Percentiles rank a stretch among this genome's conserved stretches.
Evolutionary conservation across 53 echinoderm and acorn worm species (phyloP).

Genomic region (Arbacia lixula): DNA sequence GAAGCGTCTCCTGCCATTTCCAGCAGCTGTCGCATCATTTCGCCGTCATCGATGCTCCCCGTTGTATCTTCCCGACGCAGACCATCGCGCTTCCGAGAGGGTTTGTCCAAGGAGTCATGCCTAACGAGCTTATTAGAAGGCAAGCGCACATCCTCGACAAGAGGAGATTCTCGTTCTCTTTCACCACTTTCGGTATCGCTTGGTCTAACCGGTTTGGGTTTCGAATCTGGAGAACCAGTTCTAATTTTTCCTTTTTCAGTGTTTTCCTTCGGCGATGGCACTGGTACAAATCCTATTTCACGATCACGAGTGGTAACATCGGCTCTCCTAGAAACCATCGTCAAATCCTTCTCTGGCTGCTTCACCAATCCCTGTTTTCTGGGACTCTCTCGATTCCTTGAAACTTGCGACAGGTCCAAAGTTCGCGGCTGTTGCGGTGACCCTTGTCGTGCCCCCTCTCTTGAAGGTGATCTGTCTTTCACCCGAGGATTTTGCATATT

Average conservation of each 20-base stretch:
- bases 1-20: slow-evolving; percentile 74
- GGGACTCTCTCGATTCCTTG: slow-evolving; percentile 25
- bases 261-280: slow-evolving; percentile 6
- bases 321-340: slow-evolving; percentile 13
- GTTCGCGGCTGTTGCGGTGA: slow-evolving; percentile 22
- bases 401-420: slow-evolving; percentile 3
- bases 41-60: slow-evolving; percentile 75
- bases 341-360: slow-evolving; percentile 22
- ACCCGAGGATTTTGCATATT: slow-evolving; percentile 8
- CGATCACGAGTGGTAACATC: slow-evolving; percentile 15
- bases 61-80: slow-evolving; percentile 9
- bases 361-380: slow-evolving; percentile 31
- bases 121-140: too few relatives aligned
- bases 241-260: background rate
- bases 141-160: too few relatives aligned
- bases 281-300: slow-evolving; percentile 32
- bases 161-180: slow-evolving; percentile 14
- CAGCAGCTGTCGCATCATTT: slow-evolving; percentile 92
- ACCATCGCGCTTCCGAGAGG: background rate
- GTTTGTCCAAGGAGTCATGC: too few relatives aligned
- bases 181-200: background rate
- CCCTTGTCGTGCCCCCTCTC: background rate
- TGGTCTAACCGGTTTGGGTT: background rate
- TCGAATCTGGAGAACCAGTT: slow-evolving; percentile 10
- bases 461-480: background rate